Conservation (phyloP, 1,140 invertebrate genomes). For the Grapholita molesta region DNA sequence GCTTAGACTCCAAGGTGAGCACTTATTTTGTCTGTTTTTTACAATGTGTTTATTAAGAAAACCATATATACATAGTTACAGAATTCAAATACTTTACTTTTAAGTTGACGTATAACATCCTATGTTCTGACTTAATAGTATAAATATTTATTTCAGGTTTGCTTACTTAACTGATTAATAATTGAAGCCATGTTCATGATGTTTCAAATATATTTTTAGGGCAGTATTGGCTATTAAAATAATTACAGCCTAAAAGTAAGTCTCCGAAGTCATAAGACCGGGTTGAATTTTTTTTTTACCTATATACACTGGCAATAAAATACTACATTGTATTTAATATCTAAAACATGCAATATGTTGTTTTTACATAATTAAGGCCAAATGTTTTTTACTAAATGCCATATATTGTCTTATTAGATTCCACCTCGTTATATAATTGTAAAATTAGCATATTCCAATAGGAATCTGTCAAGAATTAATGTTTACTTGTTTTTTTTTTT, state of each 20-base stretch:
- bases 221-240: background rate
- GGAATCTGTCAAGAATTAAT: slow-evolving; percentile 23
- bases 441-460: slow-evolving; percentile 12
- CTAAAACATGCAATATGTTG: slow-evolving; percentile 29
- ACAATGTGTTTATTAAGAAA: background rate
- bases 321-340: too few relatives aligned
- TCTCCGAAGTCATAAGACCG: background rate
- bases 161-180: background rate
- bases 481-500: background rate
- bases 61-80: too few relatives aligned
- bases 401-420: slow-evolving; percentile 23
- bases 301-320: background rate
- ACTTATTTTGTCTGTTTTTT: background rate
- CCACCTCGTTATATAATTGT: background rate
- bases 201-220: background rate
- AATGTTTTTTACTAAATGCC: slow-evolving; percentile 29
- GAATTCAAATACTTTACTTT: too few relatives aligned
- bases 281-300: background rate
- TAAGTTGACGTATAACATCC: too few relatives aligned
- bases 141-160: background rate
- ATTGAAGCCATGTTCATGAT: background rate
- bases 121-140: too few relatives aligned
- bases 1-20: slow-evolving; percentile 92
- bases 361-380: slow-evolving; percentile 32
- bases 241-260: background rate